Evolutionary conservation across 2,888 invertebrate genomes (phyloP).

Genomic region (Petrolisthes manimaculis): DNA sequence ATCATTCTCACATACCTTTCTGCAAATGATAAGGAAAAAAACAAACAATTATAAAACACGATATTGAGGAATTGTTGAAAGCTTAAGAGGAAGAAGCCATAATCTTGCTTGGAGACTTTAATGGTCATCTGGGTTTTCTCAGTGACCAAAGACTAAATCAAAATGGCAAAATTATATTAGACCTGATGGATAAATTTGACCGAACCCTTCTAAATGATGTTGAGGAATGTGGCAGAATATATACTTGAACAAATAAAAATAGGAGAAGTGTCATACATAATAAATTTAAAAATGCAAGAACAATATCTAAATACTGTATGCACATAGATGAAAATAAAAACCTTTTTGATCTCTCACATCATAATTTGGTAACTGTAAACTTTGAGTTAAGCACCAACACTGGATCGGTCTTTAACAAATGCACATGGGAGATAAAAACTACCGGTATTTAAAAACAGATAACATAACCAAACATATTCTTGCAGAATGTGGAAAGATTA

Average conservation of each 20-base stretch:
- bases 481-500: neutral
- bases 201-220: neutral
- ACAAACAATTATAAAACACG: neutral
- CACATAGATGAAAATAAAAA: neutral
- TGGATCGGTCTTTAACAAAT: neutral
- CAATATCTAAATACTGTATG: neutral
- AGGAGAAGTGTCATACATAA: neutral
- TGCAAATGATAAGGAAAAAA: neutral
- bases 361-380: neutral
- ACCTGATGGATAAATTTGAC: neutral
- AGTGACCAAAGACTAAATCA: neutral
- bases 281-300: too few species aligned
- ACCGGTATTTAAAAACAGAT: neutral
- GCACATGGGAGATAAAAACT: too few species aligned
- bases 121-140: neutral
- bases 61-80: neutral
- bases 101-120: neutral
- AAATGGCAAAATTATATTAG: neutral
- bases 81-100: neutral
- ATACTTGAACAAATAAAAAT: neutral
- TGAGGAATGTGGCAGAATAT: neutral
- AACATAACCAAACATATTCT: neutral
- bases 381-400: neutral
- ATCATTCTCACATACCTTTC: neutral
- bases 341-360: neutral